Evolutionary conservation across 1,140 invertebrate genomes (phyloP).

Genomic region (Drosophila fuyamai): DNA sequence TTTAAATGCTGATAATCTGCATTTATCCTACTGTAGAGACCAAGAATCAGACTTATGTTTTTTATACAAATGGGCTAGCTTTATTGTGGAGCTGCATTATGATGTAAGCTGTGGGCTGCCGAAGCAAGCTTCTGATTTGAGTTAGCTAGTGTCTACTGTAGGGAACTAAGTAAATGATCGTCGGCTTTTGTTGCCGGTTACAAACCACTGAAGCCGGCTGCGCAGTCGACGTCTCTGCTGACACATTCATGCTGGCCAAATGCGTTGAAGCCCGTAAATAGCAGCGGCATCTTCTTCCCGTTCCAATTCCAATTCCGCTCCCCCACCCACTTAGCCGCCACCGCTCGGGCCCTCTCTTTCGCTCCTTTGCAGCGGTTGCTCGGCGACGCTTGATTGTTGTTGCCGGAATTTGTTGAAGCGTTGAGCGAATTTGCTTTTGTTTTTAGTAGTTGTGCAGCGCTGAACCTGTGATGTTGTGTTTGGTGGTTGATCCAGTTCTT

Average conservation of each 20-base stretch:
- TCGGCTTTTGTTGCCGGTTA: conserved; percentile 31
- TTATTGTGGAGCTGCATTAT: too few species aligned
- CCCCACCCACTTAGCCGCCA: neutral
- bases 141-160: conserved; percentile 5
- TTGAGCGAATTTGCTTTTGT: conserved; percentile 39
- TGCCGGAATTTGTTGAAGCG: conserved; percentile 49
- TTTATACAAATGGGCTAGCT: too few species aligned
- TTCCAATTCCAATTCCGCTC: conserved; percentile 23
- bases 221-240: conserved; percentile 23
- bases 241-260: conserved; percentile 80
- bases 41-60: too few species aligned
- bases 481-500: conserved; percentile 56
- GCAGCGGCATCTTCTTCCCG: conserved; percentile 60
- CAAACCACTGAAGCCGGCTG: conserved; percentile 63
- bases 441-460: conserved; percentile 59
- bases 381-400: conserved; percentile 59
- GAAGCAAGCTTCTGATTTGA: too few species aligned
- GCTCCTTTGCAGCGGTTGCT: conserved; percentile 48
- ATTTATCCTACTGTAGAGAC: too few species aligned
- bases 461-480: conserved; percentile 69
- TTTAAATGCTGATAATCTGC: too few species aligned
- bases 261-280: conserved; percentile 84
- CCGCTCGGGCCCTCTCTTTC: conserved; percentile 6
- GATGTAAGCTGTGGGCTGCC: too few species aligned
- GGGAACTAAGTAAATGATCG: conserved; percentile 16